Evolutionary conservation across 2,797 vertebrate species (phyloP), one percentile per base, ranked within the genome.

Genomic region (Leucoraja ocellata): DNA sequence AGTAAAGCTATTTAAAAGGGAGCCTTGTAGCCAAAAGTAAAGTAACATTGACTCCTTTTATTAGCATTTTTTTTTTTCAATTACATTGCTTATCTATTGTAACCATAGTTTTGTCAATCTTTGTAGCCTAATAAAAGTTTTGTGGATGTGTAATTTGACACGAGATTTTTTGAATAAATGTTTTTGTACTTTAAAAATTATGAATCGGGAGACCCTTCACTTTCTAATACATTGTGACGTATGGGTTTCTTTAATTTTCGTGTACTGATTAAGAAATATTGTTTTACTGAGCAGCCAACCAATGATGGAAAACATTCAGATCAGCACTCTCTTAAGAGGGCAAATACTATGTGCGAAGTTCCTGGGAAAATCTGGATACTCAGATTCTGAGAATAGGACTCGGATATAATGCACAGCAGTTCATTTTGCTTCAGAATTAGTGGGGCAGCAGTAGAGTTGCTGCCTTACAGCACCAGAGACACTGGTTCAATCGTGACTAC

Each of bases 151-250:
- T 97, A 95, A 97, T 96, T 95, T 96, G 96, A 96, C 95, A 96
- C 95, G 95, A 95, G 68, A 96, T 95, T 95, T 96, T 97, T 96
- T 96, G 94, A 97, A 98, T 98, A 98, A 98, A 97, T 96, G 96
- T 96, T 97, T 95, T 97, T 97, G 95, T 96, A 96, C 96, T 96
- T 95, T 95, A 94, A 94, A 91, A 91, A 73, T 54, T n/a, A 76
- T 10, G 23, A 84, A 71, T 74, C 21, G 10, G 36, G 90, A 92
- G 36, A 54, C 71, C 36, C 23, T 92, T 73, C 68, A 46, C 90
- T 74, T 76, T 74, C 39, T n/a, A 46, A 23, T n/a, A 46, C 21
- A 91, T 18, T 6, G 23, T 14, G 18, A 14, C 68, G 18, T 11
- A 76, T 92, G 54, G 16, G 16, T 73, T 73, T 73, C 21, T 73